A percentile compares a stretch with the other conserved stretches of the same genome.
Evolutionary conservation across 2,888 invertebrate species (phyloP).

Genomic region (Eucera pruinosa): DNA sequence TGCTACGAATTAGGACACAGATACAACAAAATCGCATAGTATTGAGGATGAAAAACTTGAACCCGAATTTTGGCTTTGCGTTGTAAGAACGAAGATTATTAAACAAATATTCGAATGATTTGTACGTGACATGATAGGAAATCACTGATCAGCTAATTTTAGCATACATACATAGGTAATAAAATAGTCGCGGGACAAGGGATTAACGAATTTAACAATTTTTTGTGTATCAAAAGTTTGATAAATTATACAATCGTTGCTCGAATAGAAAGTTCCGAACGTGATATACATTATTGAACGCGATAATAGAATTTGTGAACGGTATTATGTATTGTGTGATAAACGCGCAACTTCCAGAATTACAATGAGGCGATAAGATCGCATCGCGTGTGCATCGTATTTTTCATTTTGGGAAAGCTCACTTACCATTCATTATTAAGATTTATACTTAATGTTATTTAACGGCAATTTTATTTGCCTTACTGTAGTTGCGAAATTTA

Average conservation of each 20-base stretch:
- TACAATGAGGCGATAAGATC: conserved; percentile 34
- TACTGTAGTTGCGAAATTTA: neutral
- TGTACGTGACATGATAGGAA: too few species aligned
- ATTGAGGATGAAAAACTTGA: too few species aligned
- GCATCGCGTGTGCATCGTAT: neutral
- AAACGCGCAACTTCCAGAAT: conserved; percentile 31
- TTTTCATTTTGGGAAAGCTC: neutral
- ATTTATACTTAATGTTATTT: neutral
- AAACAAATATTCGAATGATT: neutral
- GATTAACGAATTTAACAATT: neutral
- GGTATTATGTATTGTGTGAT: conserved; percentile 17
- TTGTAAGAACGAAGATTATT: too few species aligned
- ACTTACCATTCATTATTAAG: neutral
- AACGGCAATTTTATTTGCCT: too few species aligned
- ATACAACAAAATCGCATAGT: too few species aligned
- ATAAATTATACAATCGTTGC: neutral
- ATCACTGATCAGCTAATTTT: too few species aligned
- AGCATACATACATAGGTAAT: too few species aligned
- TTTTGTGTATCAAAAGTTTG: neutral
- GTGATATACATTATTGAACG: conserved; percentile 24
- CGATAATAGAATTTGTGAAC: conserved; percentile 41
- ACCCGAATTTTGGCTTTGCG: too few species aligned
- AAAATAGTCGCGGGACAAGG: too few species aligned
- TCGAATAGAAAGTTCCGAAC: conserved; percentile 1
- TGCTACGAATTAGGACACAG: too few species aligned